phyloP scores from a whole-genome alignment of 1,140 invertebrate genomes.

The Papilio polytes region DNA sequence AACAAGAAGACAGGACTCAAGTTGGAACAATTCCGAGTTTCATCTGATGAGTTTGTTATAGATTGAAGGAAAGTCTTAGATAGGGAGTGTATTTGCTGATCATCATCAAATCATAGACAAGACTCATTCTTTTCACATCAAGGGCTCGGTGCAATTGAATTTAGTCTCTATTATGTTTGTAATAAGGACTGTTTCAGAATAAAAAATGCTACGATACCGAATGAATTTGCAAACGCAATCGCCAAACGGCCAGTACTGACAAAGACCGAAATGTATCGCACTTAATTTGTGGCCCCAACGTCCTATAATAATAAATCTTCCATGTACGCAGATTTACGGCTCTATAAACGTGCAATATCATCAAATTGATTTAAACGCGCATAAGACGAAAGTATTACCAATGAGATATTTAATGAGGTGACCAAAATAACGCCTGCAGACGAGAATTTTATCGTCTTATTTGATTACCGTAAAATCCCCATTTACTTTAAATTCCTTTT shows the following conservation, averaged over 20 bases:
- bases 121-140: no score
- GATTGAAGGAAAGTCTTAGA: no score
- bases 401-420: slow-evolving; percentile 42
- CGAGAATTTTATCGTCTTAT: slow-evolving; percentile 24
- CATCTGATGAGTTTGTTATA: no score
- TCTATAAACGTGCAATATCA: slow-evolving; percentile 73
- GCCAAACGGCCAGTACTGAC: slow-evolving; percentile 53
- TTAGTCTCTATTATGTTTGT: no score
- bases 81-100: no score
- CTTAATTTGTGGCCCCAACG: slow-evolving; percentile 63
- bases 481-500: background rate
- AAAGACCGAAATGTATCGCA: slow-evolving; percentile 59
- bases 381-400: slow-evolving; percentile 41
- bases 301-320: slow-evolving; percentile 66
- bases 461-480: background rate
- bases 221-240: slow-evolving; percentile 48
- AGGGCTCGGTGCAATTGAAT: no score
- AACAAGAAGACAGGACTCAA: no score
- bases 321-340: slow-evolving; percentile 67
- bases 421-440: slow-evolving; percentile 14
- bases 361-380: slow-evolving; percentile 59
- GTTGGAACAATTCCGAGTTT: no score
- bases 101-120: no score
- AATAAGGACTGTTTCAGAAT: background rate
- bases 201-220: background rate